A percentile compares a stretch with the other conserved stretches of the same genome.
Evolutionary conservation across 1,140 invertebrate genomes (phyloP).

Genomic region (Drosophila biarmipes): DNA sequence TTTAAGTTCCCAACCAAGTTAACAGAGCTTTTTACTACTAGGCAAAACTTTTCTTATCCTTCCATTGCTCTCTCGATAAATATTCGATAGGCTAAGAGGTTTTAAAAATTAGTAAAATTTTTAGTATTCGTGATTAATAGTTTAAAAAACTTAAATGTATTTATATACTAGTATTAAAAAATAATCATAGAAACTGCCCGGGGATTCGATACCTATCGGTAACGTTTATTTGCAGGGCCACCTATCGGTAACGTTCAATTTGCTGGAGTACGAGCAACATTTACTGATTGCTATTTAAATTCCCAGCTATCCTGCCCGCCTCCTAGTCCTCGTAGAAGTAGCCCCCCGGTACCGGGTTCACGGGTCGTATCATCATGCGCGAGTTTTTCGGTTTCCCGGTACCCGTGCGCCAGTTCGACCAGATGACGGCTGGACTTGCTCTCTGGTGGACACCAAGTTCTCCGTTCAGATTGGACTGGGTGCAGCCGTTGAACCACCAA

Average conservation of each 20-base stretch:
- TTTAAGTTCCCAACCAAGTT: background rate
- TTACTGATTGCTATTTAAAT: slow-evolving; percentile 37
- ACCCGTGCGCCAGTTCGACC: slow-evolving; percentile 86
- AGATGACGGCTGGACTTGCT: slow-evolving; percentile 85
- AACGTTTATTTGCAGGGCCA: slow-evolving; percentile 22
- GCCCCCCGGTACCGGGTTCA: background rate
- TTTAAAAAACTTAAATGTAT: background rate
- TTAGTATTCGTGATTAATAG: background rate
- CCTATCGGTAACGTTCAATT: slow-evolving; percentile 42
- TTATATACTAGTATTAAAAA: background rate
- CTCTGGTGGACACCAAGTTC: slow-evolving; percentile 35
- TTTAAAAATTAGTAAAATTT: background rate
- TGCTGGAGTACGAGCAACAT: slow-evolving; percentile 20
- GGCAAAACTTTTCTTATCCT: background rate
- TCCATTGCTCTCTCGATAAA: background rate
- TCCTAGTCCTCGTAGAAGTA: slow-evolving; percentile 11
- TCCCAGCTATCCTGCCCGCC: slow-evolving; percentile 4
- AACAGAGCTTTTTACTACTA: too few species aligned
- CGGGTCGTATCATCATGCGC: slow-evolving; percentile 76
- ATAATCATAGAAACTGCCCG: background rate
- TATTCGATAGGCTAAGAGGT: background rate
- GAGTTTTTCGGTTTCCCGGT: slow-evolving; percentile 60
- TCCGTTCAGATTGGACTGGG: slow-evolving; percentile 79
- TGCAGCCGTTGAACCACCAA: slow-evolving; percentile 65
- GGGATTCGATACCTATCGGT: slow-evolving; percentile 31